Evolutionary conservation across 2,888 invertebrate genomes (phyloP), one percentile per base, ranked within the genome.

Genomic region (Tridacna crocea): DNA sequence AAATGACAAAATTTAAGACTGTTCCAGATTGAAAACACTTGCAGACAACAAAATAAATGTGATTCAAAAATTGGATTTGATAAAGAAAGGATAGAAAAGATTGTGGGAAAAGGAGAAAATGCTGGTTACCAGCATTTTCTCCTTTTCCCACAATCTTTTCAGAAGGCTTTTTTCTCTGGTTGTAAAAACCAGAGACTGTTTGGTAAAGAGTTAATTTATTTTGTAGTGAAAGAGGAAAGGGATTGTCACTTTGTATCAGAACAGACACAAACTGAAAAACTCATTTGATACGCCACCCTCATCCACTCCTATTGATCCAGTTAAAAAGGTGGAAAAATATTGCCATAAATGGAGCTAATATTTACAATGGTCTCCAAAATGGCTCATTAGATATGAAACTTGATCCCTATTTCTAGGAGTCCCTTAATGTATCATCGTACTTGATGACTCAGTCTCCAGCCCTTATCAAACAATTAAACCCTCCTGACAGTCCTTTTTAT

Each of bases 271-370:
- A 58, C 58, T 19, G 58, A n/a, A 58, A 58, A 36, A 36, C 36
- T 36, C 36, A 36, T 36, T 36, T 8, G 36, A 36, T 36, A 36
- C 36, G 8, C 36, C 2, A 36, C 19, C 68, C 36, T 68, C 46
- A 68, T 63, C 63, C 15, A 27, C 10, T 12, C 6, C 19, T 47
- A 70, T 70, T 51, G 70, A 47, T 70, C 15, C 51, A 48, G 15
- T 51, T 24, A 51, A 51, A 51, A n/a, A 51, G 48, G 70, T 24
- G 24, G 10, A n/a, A 70, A 70, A 70, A 26, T 24, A 47, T 70
- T 70, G 17, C 70, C 70, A 70, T 70, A 74, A 74, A 74, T 61
- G 61, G 74, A 74, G 74, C 74, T 74, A 74, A 74, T 74, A 74
- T 74, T 74, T 74, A 74, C 74, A 24, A 26, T 24, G 51, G 70